phyloP scores from a whole-genome alignment of 2,113 vertebrate genomes.

The Cisticola juncidis region DNA sequence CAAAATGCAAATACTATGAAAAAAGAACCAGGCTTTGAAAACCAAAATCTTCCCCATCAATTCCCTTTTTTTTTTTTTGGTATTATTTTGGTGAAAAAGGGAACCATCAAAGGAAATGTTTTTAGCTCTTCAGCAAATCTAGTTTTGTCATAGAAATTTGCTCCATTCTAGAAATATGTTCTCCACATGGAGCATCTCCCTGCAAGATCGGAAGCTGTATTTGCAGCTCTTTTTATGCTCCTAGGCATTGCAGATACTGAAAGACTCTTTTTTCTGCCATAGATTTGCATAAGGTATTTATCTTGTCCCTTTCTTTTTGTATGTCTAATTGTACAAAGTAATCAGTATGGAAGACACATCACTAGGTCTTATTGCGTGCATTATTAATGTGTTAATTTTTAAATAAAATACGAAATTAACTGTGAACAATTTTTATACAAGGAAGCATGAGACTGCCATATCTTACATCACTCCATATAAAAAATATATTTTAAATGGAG shows the following conservation, averaged over 20 bases:
- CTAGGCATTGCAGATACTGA: background rate
- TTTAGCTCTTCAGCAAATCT: background rate
- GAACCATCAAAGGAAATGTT: background rate
- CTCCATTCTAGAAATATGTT: background rate
- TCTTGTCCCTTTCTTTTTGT: conserved; percentile 39
- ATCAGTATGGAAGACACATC: conserved; percentile 59
- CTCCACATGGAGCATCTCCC: background rate
- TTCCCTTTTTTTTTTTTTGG: background rate
- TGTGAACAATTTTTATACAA: conserved; percentile 58
- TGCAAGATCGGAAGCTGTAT: background rate
- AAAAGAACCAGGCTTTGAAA: background rate
- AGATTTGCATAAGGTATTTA: conserved; percentile 45
- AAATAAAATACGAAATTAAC: conserved; percentile 63
- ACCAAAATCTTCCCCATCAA: background rate
- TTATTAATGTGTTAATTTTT: conserved; percentile 66
- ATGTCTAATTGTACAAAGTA: conserved; percentile 40
- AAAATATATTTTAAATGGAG: conserved; percentile 68
- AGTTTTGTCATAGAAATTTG: background rate
- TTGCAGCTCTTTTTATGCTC: background rate
- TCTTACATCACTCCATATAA: conserved; percentile 33
- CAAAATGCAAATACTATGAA: background rate
- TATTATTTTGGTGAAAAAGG: background rate
- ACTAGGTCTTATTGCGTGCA: conserved; percentile 47
- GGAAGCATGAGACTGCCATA: conserved; percentile 42
- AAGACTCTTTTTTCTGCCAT: background rate